A percentile compares a stretch with the other conserved stretches of the same genome.
Conservation (phyloP, 2,797 vertebrate genomes). For the Alosa sapidissima region DNA sequence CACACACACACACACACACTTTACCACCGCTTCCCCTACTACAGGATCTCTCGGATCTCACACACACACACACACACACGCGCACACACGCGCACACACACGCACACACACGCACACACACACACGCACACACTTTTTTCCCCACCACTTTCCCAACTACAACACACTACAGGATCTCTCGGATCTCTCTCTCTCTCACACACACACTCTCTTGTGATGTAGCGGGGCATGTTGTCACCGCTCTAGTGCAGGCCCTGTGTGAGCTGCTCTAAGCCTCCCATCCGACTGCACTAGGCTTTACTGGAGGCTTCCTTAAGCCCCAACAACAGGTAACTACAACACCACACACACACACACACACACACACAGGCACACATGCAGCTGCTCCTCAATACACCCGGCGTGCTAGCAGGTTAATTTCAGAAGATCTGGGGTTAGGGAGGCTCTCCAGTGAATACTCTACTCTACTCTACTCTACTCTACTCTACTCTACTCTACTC, state of each 20-base stretch:
- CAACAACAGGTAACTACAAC: neutral
- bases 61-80: neutral
- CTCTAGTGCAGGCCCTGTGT: no score
- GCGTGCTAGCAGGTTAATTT: neutral
- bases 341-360: neutral
- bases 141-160: neutral
- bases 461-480: no score
- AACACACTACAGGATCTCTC: neutral
- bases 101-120: neutral
- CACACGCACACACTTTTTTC: neutral
- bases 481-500: no score
- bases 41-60: no score
- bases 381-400: no score
- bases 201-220: neutral
- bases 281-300: no score
- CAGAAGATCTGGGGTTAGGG: no score
- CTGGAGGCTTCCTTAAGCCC: no score
- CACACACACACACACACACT: neutral
- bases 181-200: neutral
- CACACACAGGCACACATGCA: conserved; percentile 4
- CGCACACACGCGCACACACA: no score
- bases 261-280: no score
- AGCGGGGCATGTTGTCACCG: neutral
- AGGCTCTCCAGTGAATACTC: no score
- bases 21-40: no score